Percentiles rank a stretch among this genome's conserved stretches.
These are phyloP conservation scores for Meandrina meandrites DNA, from an alignment of 92 coral and sea anemone species.

Conservation along the genomic window DNA sequence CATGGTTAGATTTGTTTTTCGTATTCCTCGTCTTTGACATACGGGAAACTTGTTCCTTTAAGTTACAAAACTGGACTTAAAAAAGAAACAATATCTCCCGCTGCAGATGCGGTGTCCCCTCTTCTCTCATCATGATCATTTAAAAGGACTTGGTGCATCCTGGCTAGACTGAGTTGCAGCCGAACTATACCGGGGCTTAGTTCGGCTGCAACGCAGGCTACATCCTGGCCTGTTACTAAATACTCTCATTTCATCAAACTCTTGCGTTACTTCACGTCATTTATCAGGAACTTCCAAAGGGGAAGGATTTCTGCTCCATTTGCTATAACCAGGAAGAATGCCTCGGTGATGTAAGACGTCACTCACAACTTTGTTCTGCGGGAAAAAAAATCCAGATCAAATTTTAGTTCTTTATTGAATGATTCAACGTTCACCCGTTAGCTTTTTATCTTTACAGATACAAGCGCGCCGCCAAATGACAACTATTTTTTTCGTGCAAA, in stretches of 20 bases:
- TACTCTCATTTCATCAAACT: neutral
- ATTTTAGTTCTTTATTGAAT: neutral
- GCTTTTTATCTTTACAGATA: no score
- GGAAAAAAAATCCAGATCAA: neutral
- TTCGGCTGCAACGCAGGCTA: no score
- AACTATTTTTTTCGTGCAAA: no score
- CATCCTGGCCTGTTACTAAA: neutral
- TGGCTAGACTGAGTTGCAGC: no score
- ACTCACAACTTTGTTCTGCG: constrained; percentile 72
- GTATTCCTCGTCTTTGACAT: no score
- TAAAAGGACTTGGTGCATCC: no score
- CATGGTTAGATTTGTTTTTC: neutral
- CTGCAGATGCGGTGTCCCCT: no score
- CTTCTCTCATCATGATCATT: neutral
- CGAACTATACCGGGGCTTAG: no score
- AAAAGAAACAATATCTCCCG: no score
- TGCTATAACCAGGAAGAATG: constrained; percentile 96
- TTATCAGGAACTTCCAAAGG: constrained; percentile 37
- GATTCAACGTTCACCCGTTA: neutral
- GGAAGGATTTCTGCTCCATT: constrained; percentile 95
- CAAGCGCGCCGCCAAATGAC: no score
- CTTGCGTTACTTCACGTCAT: neutral
- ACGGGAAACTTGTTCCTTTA: no score
- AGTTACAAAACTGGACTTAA: no score
- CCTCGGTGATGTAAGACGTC: constrained; percentile 81